These are phyloP conservation scores for Drosophila prosaltans DNA, from an alignment of 1,140 invertebrate species.

Conservation along the genomic window DNA sequence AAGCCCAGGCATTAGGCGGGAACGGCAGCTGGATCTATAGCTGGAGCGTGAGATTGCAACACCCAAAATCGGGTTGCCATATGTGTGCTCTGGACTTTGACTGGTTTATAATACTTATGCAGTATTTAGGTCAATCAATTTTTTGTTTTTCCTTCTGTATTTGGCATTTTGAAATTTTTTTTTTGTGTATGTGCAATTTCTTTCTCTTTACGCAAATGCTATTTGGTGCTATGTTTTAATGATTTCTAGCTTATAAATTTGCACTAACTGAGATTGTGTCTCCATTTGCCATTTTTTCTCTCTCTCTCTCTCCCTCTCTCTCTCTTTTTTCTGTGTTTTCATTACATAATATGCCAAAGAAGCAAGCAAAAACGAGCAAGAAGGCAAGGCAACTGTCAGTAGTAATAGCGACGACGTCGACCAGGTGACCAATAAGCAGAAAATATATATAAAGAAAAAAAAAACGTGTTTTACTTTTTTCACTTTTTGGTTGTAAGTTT, in stretches of 20 bases:
- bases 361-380: slow-evolving; percentile 44
- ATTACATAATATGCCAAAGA: slow-evolving; percentile 75
- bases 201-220: slow-evolving; percentile 77
- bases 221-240: slow-evolving; percentile 71
- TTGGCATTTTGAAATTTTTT: slow-evolving; percentile 58
- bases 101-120: slow-evolving; percentile 65
- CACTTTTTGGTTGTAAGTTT: slow-evolving; percentile 17
- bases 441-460: slow-evolving; percentile 50
- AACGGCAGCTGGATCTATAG: slow-evolving; percentile 35
- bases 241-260: slow-evolving; percentile 57
- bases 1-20: slow-evolving; percentile 46
- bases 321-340: slow-evolving; percentile 29
- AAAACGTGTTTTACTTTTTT: slow-evolving; percentile 65
- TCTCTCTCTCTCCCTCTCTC: slow-evolving; percentile 1
- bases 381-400: not conserved
- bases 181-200: slow-evolving; percentile 42
- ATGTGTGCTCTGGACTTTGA: slow-evolving; percentile 57
- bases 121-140: slow-evolving; percentile 77
- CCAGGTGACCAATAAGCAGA: slow-evolving; percentile 75
- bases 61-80: slow-evolving; percentile 62
- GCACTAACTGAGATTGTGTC: slow-evolving; percentile 11
- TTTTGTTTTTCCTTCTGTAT: slow-evolving; percentile 57
- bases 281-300: slow-evolving; percentile 35
- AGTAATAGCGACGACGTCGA: slow-evolving; percentile 1
- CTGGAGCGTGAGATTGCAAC: slow-evolving; percentile 53